Evolutionary conservation across 2,888 invertebrate genomes (phyloP).

Genomic region (Nemapogon koenigi): DNA sequence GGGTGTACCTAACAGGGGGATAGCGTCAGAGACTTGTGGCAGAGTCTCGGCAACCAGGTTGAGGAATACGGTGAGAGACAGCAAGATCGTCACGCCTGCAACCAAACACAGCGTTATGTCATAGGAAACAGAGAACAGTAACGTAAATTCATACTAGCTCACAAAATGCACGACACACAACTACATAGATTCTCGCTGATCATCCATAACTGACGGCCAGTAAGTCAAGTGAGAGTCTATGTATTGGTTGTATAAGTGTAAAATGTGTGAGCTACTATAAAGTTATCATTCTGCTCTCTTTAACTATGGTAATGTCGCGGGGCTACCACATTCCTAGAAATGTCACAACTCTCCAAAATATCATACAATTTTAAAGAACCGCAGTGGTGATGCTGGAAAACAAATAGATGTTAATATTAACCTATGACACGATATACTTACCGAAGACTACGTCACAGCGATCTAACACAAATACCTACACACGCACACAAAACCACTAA

Average conservation of each 20-base stretch:
- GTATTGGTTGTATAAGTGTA: no score
- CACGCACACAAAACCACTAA: constrained; percentile 35
- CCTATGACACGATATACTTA: constrained; percentile 29
- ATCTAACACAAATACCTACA: constrained; percentile 21
- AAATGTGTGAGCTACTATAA: no score
- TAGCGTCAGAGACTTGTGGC: constrained; percentile 99
- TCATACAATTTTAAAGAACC: constrained; percentile 9
- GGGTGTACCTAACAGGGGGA: constrained; percentile 97
- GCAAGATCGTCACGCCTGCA: constrained; percentile 98
- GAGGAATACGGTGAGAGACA: constrained; percentile 99
- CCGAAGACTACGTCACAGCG: constrained; percentile 16
- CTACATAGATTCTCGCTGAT: no score
- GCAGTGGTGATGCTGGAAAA: constrained; percentile 5
- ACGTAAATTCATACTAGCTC: no score
- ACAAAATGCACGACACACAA: no score
- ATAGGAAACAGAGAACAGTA: no score
- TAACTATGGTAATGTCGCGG: no score
- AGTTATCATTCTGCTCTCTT: no score
- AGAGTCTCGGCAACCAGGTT: constrained; percentile 99
- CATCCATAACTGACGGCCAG: no score
- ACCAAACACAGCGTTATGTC: constrained; percentile 73
- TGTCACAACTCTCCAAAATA: constrained; percentile 30
- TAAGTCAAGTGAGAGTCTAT: no score
- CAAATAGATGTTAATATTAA: constrained; percentile 9
- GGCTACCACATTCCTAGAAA: no score